Conservation (phyloP, 2,888 invertebrate species). For the Sinhomidia bicolor region DNA sequence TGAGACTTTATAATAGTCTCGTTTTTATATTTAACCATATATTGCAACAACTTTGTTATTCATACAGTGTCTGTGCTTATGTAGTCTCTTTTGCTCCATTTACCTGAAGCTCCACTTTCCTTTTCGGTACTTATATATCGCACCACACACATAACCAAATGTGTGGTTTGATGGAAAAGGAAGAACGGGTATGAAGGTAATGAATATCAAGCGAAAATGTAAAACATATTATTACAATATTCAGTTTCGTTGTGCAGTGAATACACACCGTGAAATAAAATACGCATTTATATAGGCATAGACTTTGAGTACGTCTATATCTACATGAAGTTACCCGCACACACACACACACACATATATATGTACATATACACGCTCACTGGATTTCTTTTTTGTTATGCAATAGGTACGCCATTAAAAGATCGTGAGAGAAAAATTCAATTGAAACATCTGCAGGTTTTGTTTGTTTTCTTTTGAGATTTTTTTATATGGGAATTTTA, state of each 20-base stretch:
- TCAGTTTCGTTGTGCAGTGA: background rate
- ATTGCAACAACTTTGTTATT: conserved; percentile 43
- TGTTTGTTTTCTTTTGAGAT: conserved; percentile 1
- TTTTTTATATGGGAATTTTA: conserved; percentile 12
- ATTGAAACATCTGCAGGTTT: conserved; percentile 15
- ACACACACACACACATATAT: too few relatives aligned
- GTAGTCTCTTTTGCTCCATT: conserved; percentile 37
- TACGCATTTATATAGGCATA: too few relatives aligned
- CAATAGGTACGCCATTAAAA: background rate
- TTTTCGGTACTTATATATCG: conserved; percentile 33
- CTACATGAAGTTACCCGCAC: too few relatives aligned
- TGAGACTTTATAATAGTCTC: conserved; percentile 33
- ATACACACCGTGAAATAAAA: background rate
- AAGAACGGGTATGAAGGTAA: background rate
- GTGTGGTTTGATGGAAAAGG: conserved; percentile 9
- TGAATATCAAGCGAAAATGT: conserved; percentile 35
- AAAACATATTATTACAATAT: background rate
- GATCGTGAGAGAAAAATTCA: conserved; percentile 31
- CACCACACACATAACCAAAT: conserved; percentile 25
- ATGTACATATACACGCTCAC: background rate
- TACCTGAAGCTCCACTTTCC: conserved; percentile 29
- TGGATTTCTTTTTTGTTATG: background rate
- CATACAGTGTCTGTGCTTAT: conserved; percentile 17
- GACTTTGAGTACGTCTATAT: too few relatives aligned
- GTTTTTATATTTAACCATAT: conserved; percentile 22